These are phyloP conservation scores for Seriola dumerili DNA, from an alignment of 2,113 vertebrate genomes.

Conservation along the genomic window DNA sequence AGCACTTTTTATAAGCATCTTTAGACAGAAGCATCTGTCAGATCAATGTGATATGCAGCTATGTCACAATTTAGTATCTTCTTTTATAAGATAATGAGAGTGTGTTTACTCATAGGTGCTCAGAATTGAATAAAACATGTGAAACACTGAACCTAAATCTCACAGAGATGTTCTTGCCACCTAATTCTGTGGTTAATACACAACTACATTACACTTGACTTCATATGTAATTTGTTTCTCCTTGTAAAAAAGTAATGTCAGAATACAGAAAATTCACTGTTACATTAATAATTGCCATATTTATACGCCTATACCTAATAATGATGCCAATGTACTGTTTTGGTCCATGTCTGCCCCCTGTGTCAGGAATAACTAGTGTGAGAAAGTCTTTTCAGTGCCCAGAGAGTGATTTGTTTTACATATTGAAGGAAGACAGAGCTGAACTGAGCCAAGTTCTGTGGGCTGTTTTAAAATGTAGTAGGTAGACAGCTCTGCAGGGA, in stretches of 20 bases:
- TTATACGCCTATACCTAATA: neutral
- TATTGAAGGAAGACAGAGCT: conserved; percentile 1
- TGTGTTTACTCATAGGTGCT: no score
- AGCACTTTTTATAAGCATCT: neutral
- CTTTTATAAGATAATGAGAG: neutral
- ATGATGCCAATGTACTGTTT: neutral
- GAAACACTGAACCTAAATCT: no score
- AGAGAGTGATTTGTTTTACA: conserved; percentile 1
- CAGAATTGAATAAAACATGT: no score
- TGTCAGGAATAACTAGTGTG: neutral
- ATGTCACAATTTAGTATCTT: neutral
- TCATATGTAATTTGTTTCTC: neutral
- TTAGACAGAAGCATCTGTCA: neutral
- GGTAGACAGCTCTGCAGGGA: neutral
- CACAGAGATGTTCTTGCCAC: no score
- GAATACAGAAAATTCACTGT: neutral
- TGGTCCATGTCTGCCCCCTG: neutral
- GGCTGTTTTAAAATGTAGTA: neutral
- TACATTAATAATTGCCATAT: neutral
- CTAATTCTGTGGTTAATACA: neutral
- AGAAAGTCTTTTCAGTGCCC: neutral
- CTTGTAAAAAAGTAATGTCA: neutral
- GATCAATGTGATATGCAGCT: neutral
- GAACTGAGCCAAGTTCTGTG: conserved; percentile 12
- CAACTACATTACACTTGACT: neutral